These are phyloP conservation scores for Drosophila nannoptera DNA, from an alignment of 1,140 invertebrate species.

Conservation along the genomic window DNA sequence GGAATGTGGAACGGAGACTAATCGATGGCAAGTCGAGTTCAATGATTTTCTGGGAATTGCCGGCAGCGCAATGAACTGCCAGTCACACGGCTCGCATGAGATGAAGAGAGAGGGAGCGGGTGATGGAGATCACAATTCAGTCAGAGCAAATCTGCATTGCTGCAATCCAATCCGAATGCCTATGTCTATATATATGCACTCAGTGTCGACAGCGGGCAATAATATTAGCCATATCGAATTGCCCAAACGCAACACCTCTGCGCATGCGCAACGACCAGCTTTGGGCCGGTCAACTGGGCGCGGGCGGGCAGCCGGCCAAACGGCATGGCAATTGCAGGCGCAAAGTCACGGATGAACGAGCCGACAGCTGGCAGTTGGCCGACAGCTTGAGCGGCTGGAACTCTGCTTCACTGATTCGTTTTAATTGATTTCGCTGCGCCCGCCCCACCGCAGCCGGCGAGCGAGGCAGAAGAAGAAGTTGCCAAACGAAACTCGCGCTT, in stretches of 20 bases:
- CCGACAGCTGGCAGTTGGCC: constrained; percentile 24
- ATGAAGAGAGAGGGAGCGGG: too few species aligned
- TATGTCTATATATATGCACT: not conserved
- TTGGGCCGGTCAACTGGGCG: constrained; percentile 20
- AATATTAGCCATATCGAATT: constrained; percentile 67
- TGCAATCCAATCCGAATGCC: constrained; percentile 12
- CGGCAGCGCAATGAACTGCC: not conserved
- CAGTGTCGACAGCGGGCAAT: constrained; percentile 49
- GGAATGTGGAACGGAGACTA: constrained; percentile 19
- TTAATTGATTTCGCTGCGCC: constrained; percentile 72
- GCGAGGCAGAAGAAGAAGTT: constrained; percentile 25
- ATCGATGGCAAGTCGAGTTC: constrained; percentile 26
- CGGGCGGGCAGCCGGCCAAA: constrained; percentile 37
- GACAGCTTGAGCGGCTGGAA: constrained; percentile 53
- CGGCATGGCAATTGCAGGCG: constrained; percentile 33
- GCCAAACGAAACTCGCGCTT: constrained; percentile 51
- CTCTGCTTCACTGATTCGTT: constrained; percentile 70
- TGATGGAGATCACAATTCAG: too few species aligned
- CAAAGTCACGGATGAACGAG: constrained; percentile 75
- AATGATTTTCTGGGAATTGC: constrained; percentile 19
- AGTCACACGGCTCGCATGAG: too few species aligned
- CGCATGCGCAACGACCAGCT: constrained; percentile 57
- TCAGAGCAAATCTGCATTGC: constrained; percentile 1
- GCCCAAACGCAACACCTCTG: constrained; percentile 52
- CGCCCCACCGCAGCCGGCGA: constrained; percentile 16